A percentile compares a stretch with the other conserved stretches of the same genome.
Conservation (phyloP, 2,113 vertebrate species). For the Oceanodroma tethys region DNA sequence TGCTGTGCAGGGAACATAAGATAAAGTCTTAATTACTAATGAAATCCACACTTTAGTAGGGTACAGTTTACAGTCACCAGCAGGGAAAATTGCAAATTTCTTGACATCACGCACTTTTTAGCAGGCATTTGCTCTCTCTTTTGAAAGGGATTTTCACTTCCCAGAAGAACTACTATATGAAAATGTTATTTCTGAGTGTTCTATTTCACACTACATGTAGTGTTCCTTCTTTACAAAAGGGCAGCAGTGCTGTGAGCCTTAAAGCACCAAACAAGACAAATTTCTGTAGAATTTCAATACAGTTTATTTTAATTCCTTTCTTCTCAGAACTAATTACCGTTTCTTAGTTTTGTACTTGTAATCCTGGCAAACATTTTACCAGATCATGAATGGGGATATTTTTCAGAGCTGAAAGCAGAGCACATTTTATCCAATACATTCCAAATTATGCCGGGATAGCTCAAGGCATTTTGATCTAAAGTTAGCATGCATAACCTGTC, state of each 20-base stretch:
- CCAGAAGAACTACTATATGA: neutral
- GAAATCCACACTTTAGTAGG: neutral
- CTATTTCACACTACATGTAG: rapidly evolving
- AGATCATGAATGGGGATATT: neutral
- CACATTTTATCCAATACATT: neutral
- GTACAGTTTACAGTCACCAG: neutral
- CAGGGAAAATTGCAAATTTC: neutral
- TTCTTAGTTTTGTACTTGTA: neutral
- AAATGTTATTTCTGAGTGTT: neutral
- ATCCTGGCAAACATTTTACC: neutral
- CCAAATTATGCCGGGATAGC: neutral
- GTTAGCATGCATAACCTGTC: neutral
- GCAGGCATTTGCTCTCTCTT: neutral
- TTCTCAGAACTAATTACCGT: neutral
- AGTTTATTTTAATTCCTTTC: neutral
- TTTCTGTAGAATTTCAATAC: neutral
- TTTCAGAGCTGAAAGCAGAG: neutral
- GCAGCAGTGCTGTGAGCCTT: neutral
- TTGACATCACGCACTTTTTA: neutral
- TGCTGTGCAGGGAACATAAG: neutral
- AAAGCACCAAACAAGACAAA: neutral
- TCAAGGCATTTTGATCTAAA: neutral
- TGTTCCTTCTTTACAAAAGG: neutral
- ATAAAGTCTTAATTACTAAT: neutral
- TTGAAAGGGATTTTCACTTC: neutral